These are phyloP conservation scores for Trogon melanurus DNA, from an alignment of 2,113 vertebrate species.

Conservation along the genomic window DNA sequence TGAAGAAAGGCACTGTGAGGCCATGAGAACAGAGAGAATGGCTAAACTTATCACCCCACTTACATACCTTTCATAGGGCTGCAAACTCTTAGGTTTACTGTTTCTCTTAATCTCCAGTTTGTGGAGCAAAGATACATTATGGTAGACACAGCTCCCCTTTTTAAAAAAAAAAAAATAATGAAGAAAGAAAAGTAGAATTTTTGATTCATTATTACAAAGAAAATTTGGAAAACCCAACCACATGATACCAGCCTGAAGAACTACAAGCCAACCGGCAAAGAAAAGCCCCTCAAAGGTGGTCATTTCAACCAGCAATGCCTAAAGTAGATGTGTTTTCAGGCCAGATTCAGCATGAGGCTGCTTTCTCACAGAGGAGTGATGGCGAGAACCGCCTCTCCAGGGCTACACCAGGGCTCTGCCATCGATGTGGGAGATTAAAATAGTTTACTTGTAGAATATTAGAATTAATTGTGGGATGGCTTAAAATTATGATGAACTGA, in stretches of 20 bases:
- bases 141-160: background rate
- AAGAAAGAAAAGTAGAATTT: background rate
- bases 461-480: too few relatives aligned
- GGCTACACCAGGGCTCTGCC: background rate
- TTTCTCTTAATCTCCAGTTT: background rate
- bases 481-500: too few relatives aligned
- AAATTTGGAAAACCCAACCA: background rate
- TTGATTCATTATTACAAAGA: background rate
- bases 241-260: background rate
- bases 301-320: background rate
- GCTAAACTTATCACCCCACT: background rate
- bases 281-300: background rate
- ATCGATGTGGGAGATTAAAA: too few relatives aligned
- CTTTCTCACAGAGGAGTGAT: background rate
- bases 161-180: background rate
- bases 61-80: background rate
- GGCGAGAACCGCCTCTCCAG: background rate
- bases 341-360: background rate
- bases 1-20: background rate
- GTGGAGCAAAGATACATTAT: background rate
- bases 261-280: background rate
- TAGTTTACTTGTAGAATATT: too few relatives aligned
- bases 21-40: background rate
- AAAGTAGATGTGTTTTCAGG: background rate
- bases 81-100: background rate